Percentiles rank a stretch among this genome's conserved stretches.
These are phyloP conservation scores for Phrynosoma platyrhinos DNA, from an alignment of 2,113 vertebrate species.

Conservation along the genomic window DNA sequence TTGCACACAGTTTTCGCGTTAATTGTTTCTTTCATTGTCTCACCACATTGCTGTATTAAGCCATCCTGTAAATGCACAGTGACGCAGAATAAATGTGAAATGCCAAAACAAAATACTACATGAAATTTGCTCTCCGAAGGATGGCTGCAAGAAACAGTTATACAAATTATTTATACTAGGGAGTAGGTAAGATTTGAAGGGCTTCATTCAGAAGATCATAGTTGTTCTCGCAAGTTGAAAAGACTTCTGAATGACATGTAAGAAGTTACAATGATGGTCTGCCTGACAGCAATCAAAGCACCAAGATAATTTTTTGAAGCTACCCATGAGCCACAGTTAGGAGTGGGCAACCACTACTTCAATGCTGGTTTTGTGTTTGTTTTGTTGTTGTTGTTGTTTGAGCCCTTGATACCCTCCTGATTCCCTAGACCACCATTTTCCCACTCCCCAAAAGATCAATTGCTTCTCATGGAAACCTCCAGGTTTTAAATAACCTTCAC, in stretches of 20 bases:
- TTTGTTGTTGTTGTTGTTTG: too few species aligned
- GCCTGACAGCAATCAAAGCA: not conserved
- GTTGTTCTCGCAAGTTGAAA: not conserved
- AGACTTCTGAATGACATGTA: not conserved
- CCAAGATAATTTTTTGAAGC: too few species aligned
- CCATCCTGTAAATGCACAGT: slow-evolving; percentile 83
- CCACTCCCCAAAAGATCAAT: too few species aligned
- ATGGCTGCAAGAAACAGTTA: not conserved
- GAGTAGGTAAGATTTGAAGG: not conserved
- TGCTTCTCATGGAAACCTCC: too few species aligned
- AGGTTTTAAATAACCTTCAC: too few species aligned
- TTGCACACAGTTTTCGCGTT: slow-evolving; percentile 91
- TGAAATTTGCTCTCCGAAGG: not conserved
- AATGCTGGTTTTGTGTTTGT: too few species aligned
- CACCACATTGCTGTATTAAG: slow-evolving; percentile 95
- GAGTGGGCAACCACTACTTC: too few species aligned
- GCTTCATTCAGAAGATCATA: not conserved
- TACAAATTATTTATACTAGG: not conserved
- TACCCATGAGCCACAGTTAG: too few species aligned
- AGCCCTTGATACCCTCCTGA: too few species aligned
- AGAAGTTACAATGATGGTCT: not conserved
- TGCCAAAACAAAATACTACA: not conserved
- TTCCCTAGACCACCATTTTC: too few species aligned
- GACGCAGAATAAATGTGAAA: not conserved
- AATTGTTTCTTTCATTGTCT: slow-evolving; percentile 98